Evolutionary conservation across 2,113 vertebrate genomes (phyloP).

Genomic region (Rattus norvegicus): GRCr8 NC_086019.1:48336501-48337000

Average conservation of each 20-base stretch:
- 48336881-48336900: background rate
- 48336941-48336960: background rate
- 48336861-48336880: background rate
- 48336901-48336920: background rate
- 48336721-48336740: background rate
- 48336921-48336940: background rate
- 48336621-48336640: background rate
- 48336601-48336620: fast-evolving
- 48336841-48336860: background rate
- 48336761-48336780: background rate
- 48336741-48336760: background rate
- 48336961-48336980: background rate
- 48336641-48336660: fast-evolving
- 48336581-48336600: fast-evolving
- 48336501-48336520: fast-evolving
- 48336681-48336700: fast-evolving
- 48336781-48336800: background rate
- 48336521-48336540: background rate
- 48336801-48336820: fast-evolving
- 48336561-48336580: fast-evolving
- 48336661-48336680: fast-evolving
- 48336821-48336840: background rate
- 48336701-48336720: background rate
- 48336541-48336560: background rate
- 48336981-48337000: background rate